phyloP scores from a whole-genome alignment of 2,888 invertebrate genomes.

The Acheta domesticus region DNA sequence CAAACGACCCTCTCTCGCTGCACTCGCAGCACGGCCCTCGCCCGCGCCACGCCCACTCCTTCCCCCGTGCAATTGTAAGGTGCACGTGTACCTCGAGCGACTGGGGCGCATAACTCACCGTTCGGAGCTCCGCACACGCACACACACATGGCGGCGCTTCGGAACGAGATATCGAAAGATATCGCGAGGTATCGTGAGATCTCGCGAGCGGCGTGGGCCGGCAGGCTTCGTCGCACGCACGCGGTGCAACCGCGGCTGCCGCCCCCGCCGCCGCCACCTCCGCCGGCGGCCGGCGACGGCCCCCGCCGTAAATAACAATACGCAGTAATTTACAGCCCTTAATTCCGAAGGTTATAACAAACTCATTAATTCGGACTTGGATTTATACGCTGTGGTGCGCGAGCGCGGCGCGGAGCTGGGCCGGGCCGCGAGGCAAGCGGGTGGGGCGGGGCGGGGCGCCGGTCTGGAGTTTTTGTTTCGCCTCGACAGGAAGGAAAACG shows the following conservation, averaged over 20 bases:
- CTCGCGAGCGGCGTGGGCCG: too few species aligned
- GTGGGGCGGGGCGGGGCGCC: neutral
- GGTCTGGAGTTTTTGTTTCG: neutral
- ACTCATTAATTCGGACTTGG: constrained; percentile 18
- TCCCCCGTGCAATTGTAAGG: too few species aligned
- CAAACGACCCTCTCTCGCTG: neutral
- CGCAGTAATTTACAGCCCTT: constrained; percentile 9
- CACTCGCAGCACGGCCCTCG: neutral
- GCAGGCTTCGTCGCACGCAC: neutral
- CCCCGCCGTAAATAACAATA: constrained; percentile 5
- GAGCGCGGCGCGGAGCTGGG: neutral
- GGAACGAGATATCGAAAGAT: neutral
- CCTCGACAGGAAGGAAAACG: constrained; percentile 18
- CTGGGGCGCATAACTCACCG: neutral
- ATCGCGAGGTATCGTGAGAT: neutral
- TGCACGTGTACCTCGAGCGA: too few species aligned
- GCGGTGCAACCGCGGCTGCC: neutral
- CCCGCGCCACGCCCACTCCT: too few species aligned
- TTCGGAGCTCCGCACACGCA: neutral
- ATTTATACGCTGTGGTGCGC: constrained; percentile 18
- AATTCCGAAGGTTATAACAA: constrained; percentile 18
- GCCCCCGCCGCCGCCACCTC: neutral
- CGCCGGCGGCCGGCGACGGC: neutral
- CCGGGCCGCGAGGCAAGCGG: neutral
- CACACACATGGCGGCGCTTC: neutral